Conservation (phyloP, 1,140 invertebrate genomes). For the Calephelis nemesis region DNA sequence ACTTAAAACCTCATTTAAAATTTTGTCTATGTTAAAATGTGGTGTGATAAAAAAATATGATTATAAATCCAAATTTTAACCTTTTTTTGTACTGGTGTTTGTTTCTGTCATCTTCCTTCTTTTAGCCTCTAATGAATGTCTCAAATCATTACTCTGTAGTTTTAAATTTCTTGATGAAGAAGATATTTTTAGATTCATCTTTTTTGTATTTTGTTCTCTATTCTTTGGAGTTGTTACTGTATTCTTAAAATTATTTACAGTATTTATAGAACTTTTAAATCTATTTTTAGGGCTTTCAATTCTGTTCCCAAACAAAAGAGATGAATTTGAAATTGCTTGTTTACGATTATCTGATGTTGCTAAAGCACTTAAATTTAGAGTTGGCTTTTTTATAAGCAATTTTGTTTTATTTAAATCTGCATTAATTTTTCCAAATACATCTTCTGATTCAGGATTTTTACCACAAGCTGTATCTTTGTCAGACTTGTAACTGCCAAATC, state of each 20-base stretch:
- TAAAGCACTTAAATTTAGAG: not conserved
- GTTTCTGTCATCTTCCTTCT: slow-evolving; percentile 23
- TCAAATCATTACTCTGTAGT: slow-evolving; percentile 37
- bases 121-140: slow-evolving; percentile 37
- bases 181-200: not conserved
- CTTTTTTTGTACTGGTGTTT: not conserved
- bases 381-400: not conserved
- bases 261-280: not conserved
- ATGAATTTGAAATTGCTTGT: not conserved
- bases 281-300: too few species aligned
- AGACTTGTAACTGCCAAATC: slow-evolving; percentile 28
- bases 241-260: not conserved
- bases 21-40: too few species aligned
- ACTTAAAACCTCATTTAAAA: too few species aligned
- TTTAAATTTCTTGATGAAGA: not conserved
- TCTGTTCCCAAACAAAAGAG: too few species aligned
- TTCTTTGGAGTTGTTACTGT: slow-evolving; percentile 6
- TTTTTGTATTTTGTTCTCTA: slow-evolving; percentile 2
- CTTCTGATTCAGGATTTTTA: not conserved
- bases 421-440: not conserved
- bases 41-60: too few species aligned
- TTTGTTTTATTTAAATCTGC: not conserved
- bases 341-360: not conserved
- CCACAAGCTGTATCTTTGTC: not conserved
- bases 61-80: not conserved